Evolutionary conservation across 2,113 vertebrate genomes (phyloP).

Genomic region (Sciurus niger): DNA sequence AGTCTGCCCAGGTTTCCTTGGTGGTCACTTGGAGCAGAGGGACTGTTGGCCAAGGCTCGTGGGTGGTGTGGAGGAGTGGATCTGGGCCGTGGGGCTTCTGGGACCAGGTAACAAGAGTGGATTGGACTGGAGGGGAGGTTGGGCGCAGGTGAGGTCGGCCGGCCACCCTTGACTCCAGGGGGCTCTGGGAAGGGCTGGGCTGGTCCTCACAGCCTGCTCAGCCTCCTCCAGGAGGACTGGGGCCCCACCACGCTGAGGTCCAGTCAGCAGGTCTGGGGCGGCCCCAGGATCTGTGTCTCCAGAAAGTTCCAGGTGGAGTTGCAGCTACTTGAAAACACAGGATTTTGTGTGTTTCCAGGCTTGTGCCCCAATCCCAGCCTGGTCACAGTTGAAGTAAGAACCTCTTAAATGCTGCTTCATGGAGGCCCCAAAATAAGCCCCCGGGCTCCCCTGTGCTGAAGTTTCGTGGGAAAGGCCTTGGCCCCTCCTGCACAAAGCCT

Average conservation of each 20-base stretch:
- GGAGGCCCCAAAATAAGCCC: too few relatives aligned
- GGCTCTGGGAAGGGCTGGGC: too few relatives aligned
- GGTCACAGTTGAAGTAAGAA: not conserved
- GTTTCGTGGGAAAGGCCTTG: not conserved
- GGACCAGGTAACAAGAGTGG: not conserved
- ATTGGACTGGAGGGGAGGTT: too few relatives aligned
- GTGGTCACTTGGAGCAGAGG: not conserved
- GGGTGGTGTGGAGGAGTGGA: too few relatives aligned
- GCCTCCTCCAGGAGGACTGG: not conserved
- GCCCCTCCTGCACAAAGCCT: not conserved
- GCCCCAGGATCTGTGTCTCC: fast-evolving
- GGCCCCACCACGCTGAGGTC: fast-evolving
- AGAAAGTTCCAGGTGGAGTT: not conserved
- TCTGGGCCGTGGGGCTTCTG: not conserved
- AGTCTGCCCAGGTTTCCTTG: not conserved
- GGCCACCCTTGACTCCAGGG: not conserved
- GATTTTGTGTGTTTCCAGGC: fast-evolving
- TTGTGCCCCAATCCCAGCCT: not conserved
- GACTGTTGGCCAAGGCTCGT: fast-evolving
- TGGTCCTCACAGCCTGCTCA: too few relatives aligned
- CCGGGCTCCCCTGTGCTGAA: not conserved
- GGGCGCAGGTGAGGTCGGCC: fast-evolving
- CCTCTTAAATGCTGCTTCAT: not conserved
- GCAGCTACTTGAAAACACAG: too few relatives aligned
- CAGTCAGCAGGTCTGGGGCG: not conserved